phyloP scores from a whole-genome alignment of 2,888 invertebrate genomes.

The Netelia melanura region DNA sequence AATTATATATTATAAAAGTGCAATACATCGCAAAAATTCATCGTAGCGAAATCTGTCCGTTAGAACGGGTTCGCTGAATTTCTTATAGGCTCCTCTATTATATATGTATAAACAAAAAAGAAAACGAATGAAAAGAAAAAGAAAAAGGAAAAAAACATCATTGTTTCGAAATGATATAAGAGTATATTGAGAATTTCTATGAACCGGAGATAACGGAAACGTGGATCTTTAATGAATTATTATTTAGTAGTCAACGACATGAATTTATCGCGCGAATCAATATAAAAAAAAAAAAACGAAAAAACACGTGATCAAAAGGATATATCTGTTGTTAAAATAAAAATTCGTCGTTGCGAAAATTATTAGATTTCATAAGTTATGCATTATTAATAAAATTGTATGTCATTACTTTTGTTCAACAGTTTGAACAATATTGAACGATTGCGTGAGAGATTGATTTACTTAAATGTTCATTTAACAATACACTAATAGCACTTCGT shows the following conservation, averaged over 20 bases:
- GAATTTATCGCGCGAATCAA: constrained; percentile 46
- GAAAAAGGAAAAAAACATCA: constrained; percentile 30
- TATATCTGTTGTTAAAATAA: constrained; percentile 74
- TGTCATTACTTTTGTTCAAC: constrained; percentile 75
- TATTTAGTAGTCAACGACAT: constrained; percentile 45
- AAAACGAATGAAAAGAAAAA: neutral
- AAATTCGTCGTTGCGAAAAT: constrained; percentile 75
- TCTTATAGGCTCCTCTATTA: constrained; percentile 43
- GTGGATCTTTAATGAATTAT: constrained; percentile 58
- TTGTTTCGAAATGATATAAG: constrained; percentile 55
- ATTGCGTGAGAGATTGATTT: constrained; percentile 81
- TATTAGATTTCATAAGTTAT: constrained; percentile 76
- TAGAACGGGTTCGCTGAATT: constrained; percentile 58
- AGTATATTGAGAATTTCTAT: constrained; percentile 65
- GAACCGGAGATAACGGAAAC: constrained; percentile 50
- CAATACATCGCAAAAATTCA: constrained; percentile 64
- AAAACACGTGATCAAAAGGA: constrained; percentile 48
- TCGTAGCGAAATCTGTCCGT: constrained; percentile 50
- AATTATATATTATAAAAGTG: constrained; percentile 54
- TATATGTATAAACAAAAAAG: constrained; percentile 16
- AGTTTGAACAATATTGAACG: constrained; percentile 73
- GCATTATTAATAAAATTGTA: constrained; percentile 71
- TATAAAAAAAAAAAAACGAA: constrained; percentile 41
- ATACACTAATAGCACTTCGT: constrained; percentile 70
- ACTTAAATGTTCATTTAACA: constrained; percentile 79